Percentiles rank a stretch among this genome's conserved stretches.
Conservation (phyloP, 2,797 vertebrate species). For the Gastrophryne carolinensis region DNA sequence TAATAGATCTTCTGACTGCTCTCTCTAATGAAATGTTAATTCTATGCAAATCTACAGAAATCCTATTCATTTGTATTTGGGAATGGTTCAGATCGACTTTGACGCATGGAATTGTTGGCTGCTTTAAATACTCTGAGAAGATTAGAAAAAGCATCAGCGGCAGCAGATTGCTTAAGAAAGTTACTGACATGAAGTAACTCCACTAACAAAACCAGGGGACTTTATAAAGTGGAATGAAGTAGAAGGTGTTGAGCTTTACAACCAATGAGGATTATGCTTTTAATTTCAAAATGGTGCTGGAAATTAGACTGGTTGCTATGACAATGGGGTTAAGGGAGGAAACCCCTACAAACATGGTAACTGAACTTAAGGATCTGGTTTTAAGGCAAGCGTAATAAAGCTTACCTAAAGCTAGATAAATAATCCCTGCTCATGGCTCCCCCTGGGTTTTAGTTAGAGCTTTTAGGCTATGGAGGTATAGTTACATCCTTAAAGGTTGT, state of each 20-base stretch:
- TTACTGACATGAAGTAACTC: neutral
- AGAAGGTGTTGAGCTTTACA: neutral
- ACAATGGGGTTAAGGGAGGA: too few relatives aligned
- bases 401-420: too few relatives aligned
- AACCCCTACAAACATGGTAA: too few relatives aligned
- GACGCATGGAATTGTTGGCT: conserved; percentile 17
- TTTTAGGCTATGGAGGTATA: too few relatives aligned
- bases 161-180: neutral
- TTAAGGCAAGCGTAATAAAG: too few relatives aligned
- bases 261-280: neutral
- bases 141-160: neutral
- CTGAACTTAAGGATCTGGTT: too few relatives aligned
- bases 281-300: too few relatives aligned
- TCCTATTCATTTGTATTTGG: neutral
- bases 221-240: neutral
- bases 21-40: conserved; percentile 18
- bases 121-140: neutral
- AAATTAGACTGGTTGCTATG: too few relatives aligned
- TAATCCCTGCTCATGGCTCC: too few relatives aligned
- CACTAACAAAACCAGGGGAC: neutral
- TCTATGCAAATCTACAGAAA: conserved; percentile 21
- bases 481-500: too few relatives aligned
- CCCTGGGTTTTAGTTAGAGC: too few relatives aligned
- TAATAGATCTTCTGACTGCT: conserved; percentile 4
- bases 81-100: conserved; percentile 11